A percentile compares a stretch with the other conserved stretches of the same genome.
These are phyloP conservation scores for Ctenodactylus gundi DNA, from an alignment of 2,113 vertebrate species.

Conservation along the genomic window DNA sequence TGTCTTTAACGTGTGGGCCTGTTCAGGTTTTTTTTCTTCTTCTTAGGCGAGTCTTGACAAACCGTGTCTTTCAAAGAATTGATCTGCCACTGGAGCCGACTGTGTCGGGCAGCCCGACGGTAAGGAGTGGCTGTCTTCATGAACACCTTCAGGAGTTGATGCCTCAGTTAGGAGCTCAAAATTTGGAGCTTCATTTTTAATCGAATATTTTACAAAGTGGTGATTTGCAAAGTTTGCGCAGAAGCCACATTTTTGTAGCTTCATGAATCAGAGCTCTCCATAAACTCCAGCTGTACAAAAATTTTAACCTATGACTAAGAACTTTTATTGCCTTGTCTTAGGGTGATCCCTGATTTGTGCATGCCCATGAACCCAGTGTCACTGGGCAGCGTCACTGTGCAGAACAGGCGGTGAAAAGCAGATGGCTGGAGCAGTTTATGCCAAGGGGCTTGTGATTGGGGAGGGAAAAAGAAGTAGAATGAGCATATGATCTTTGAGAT, in stretches of 20 bases:
- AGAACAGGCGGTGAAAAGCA: not conserved
- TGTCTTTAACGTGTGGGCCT: not conserved
- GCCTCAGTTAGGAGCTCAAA: not conserved
- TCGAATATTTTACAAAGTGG: too few relatives aligned
- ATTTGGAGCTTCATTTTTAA: not conserved
- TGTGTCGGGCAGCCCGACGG: not conserved
- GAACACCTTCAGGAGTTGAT: not conserved
- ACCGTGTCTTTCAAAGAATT: not conserved
- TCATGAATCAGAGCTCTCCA: not conserved
- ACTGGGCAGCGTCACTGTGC: not conserved
- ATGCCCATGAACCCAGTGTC: too few relatives aligned
- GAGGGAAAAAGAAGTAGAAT: not conserved
- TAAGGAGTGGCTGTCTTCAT: not conserved
- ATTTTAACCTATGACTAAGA: not conserved
- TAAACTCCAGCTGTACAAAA: not conserved
- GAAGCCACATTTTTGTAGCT: not conserved
- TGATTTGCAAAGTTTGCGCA: not conserved
- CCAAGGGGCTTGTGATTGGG: not conserved
- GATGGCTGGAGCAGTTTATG: not conserved
- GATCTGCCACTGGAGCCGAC: too few relatives aligned
- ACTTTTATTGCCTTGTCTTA: not conserved
- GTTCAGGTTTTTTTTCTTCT: not conserved
- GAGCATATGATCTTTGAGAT: not conserved
- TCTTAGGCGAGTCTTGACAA: not conserved
- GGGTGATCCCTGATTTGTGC: not conserved